These are phyloP conservation scores for Manduca sexta DNA, from an alignment of 1,140 invertebrate species.

Conservation along the genomic window DNA sequence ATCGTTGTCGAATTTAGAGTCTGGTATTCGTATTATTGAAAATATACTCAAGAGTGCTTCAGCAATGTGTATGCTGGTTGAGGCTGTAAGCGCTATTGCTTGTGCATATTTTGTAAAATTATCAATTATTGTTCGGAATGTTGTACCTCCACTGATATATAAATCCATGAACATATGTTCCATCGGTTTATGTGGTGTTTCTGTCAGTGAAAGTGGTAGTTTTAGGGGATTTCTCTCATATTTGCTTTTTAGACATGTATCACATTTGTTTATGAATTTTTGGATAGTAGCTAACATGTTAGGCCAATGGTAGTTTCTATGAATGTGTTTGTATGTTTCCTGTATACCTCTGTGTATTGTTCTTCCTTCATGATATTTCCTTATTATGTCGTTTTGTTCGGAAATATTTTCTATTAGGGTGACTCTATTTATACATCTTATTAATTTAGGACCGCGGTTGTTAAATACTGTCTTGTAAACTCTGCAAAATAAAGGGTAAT, in stretches of 20 bases:
- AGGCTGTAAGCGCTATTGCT: constrained; percentile 15
- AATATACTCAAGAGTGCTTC: constrained; percentile 18
- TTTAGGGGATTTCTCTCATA: constrained; percentile 5
- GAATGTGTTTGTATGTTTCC: constrained; percentile 14
- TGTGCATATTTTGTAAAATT: constrained; percentile 6
- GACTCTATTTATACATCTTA: constrained; percentile 8
- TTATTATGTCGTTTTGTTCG: constrained; percentile 5
- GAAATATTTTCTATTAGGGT: constrained; percentile 5
- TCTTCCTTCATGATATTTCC: constrained; percentile 13
- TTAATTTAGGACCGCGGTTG: constrained; percentile 9
- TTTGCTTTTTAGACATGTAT: not conserved
- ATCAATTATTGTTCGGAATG: constrained; percentile 5
- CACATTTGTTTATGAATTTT: constrained; percentile 6
- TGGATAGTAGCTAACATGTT: constrained; percentile 6
- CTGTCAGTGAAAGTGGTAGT: constrained; percentile 3
- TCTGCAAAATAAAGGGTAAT: constrained; percentile 16
- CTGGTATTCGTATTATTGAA: constrained; percentile 16
- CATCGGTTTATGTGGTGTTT: constrained; percentile 7
- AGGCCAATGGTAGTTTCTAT: constrained; percentile 7
- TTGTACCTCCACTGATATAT: not conserved
- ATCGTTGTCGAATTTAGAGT: constrained; percentile 23
- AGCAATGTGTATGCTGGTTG: constrained; percentile 22
- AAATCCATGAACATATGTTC: constrained; percentile 8
- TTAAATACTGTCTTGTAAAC: constrained; percentile 11
- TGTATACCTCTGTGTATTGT: constrained; percentile 73